Evolutionary conservation across 2,888 invertebrate species (phyloP).

Genomic region (Nomada fabriciana): DNA sequence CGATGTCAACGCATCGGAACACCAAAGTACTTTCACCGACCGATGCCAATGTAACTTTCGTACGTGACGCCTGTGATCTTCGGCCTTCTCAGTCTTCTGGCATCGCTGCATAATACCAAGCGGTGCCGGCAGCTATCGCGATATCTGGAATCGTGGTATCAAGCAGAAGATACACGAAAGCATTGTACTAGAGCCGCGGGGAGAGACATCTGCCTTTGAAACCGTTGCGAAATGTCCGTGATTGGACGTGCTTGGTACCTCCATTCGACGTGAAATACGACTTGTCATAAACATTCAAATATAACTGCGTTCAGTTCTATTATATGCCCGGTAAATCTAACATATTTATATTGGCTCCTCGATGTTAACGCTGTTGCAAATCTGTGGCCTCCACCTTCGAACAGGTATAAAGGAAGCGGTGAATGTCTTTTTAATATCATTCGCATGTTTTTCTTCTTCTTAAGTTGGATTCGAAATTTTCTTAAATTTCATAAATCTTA

Average conservation of each 20-base stretch:
- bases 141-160: constrained; percentile 31
- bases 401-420: too few species aligned
- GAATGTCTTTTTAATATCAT: too few species aligned
- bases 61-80: constrained; percentile 33
- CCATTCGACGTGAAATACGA: constrained; percentile 16
- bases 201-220: constrained; percentile 19
- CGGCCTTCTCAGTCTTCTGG: constrained; percentile 22
- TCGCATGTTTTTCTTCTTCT: too few species aligned
- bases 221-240: constrained; percentile 1
- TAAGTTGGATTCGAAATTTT: too few species aligned
- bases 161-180: constrained; percentile 8
- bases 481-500: too few species aligned
- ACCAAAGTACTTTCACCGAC: constrained; percentile 61
- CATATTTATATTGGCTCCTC: too few species aligned
- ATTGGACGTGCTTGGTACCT: background rate
- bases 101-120: constrained; percentile 17
- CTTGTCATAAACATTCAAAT: constrained; percentile 30
- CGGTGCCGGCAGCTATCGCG: constrained; percentile 16
- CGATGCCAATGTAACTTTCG: constrained; percentile 9
- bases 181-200: constrained; percentile 21
- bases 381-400: too few species aligned
- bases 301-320: constrained; percentile 2
- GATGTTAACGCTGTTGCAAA: too few species aligned
- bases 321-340: background rate
- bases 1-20: constrained; percentile 27